These are phyloP conservation scores for Cosmia pyralina DNA, from an alignment of 2,888 invertebrate species.

Conservation along the genomic window DNA sequence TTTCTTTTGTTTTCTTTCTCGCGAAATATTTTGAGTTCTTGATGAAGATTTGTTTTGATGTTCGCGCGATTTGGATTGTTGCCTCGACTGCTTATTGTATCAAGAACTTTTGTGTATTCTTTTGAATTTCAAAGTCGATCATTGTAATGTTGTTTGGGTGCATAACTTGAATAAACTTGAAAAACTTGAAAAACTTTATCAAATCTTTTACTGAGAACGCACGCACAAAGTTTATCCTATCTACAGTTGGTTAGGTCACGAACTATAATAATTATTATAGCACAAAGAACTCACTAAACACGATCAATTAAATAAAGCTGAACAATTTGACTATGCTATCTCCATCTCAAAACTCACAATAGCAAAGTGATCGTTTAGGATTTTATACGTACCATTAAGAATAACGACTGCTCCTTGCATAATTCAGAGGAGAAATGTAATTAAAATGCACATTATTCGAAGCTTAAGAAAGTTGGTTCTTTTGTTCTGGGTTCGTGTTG, in stretches of 20 bases:
- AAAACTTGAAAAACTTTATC: not conserved
- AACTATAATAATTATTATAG: not conserved
- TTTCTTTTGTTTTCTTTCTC: constrained; percentile 64
- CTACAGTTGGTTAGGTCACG: not conserved
- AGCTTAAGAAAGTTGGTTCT: constrained; percentile 48
- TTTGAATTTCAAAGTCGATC: constrained; percentile 23
- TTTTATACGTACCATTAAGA: constrained; percentile 83
- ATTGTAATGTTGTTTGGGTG: not conserved
- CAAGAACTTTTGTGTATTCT: constrained; percentile 21
- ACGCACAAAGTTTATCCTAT: not conserved
- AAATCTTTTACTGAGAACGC: not conserved
- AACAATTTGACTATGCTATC: constrained; percentile 54
- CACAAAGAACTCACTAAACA: constrained; percentile 33
- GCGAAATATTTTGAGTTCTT: constrained; percentile 56
- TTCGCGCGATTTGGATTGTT: constrained; percentile 30
- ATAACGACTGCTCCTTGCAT: constrained; percentile 79
- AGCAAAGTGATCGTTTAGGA: constrained; percentile 78
- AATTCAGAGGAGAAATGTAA: constrained; percentile 82
- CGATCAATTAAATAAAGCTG: constrained; percentile 57
- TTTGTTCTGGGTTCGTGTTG: constrained; percentile 74
- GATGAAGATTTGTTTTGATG: constrained; percentile 54
- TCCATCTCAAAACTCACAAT: constrained; percentile 69
- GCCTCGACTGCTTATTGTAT: constrained; percentile 27
- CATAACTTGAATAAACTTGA: not conserved
- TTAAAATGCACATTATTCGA: constrained; percentile 83